phyloP scores from a whole-genome alignment of 2,888 invertebrate genomes.

The Stenodema calcarata region DNA sequence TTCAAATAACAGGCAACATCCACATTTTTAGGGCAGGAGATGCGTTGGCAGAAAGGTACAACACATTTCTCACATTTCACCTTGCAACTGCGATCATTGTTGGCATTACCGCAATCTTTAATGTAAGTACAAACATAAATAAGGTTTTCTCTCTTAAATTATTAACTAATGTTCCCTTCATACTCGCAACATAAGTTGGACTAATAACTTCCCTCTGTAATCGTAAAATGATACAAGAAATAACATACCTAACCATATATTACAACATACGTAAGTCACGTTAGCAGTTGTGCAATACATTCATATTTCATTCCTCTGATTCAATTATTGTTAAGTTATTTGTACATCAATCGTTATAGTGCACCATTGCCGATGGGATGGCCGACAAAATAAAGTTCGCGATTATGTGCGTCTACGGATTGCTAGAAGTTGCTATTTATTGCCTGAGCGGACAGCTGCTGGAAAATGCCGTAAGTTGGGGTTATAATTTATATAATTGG shows the following conservation, averaged over 20 bases:
- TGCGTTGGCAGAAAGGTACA: conserved; percentile 22
- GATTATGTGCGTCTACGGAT: conserved; percentile 17
- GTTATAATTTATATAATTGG: no score
- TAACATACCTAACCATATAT: no score
- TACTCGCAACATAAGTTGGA: no score
- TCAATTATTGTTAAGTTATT: no score
- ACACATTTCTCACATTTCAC: conserved; percentile 12
- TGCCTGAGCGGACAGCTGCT: neutral
- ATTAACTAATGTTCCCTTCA: no score
- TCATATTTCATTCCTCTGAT: no score
- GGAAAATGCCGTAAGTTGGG: conserved; percentile 18
- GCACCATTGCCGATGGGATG: neutral
- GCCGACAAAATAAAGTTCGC: neutral
- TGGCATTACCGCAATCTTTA: conserved; percentile 7
- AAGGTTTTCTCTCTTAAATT: no score
- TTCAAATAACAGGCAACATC: no score
- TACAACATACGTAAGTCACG: no score
- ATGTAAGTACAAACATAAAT: neutral
- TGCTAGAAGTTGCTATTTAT: conserved; percentile 29
- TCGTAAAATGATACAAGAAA: no score
- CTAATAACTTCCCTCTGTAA: no score
- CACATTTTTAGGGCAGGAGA: conserved; percentile 11
- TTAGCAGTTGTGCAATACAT: no score
- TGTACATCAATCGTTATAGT: neutral
- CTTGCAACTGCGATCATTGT: conserved; percentile 10